Evolutionary conservation across 1,140 invertebrate species (phyloP).

Genomic region (Lordiphosa collinella): DNA sequence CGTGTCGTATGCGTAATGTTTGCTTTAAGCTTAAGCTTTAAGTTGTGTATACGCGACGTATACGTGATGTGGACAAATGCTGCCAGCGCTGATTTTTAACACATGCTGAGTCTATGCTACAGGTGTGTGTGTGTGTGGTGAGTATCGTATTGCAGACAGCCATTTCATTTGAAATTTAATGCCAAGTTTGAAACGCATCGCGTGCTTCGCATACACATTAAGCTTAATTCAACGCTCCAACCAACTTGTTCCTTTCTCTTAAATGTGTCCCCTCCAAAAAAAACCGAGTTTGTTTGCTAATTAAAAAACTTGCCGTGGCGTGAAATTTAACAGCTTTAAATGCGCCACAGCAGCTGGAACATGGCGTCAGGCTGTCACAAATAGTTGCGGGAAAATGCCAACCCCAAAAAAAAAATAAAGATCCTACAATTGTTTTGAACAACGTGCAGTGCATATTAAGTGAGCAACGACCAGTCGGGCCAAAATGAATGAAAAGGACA

Average conservation of each 20-base stretch:
- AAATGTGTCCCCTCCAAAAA: neutral
- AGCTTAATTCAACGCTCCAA: conserved; percentile 1
- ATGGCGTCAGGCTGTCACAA: conserved; percentile 46
- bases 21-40: conserved; percentile 39
- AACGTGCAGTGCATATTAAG: conserved; percentile 34
- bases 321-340: conserved; percentile 63
- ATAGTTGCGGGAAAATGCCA: conserved; percentile 50
- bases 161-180: conserved; percentile 76
- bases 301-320: conserved; percentile 41
- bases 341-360: conserved; percentile 1
- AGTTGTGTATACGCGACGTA: conserved; percentile 47
- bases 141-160: conserved; percentile 70
- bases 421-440: conserved; percentile 28
- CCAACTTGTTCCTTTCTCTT: neutral
- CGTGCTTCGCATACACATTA: conserved; percentile 58
- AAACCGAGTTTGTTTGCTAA: conserved; percentile 44
- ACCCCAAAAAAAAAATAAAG: conserved; percentile 1
- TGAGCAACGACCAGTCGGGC: neutral
- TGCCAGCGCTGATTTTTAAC: conserved; percentile 61
- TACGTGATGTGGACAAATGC: conserved; percentile 68
- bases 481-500: conserved; percentile 1
- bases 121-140: neutral
- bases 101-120: conserved; percentile 32
- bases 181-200: conserved; percentile 66
- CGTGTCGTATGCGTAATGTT: conserved; percentile 44